These are phyloP conservation scores for Crotalus adamanteus DNA, from an alignment of 2,797 vertebrate genomes.

Conservation along the genomic window DNA sequence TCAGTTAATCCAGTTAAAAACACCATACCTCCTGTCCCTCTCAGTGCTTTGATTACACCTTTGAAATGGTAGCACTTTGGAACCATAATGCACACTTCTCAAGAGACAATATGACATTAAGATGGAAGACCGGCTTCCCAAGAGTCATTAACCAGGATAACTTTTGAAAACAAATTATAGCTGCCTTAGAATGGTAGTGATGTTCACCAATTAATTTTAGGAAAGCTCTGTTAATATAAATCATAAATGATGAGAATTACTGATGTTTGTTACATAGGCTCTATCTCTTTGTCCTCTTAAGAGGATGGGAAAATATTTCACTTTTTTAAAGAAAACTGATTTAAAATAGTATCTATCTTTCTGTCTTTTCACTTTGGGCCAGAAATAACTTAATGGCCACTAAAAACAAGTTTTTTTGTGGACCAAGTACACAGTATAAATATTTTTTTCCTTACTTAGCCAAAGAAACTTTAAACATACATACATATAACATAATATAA, in stretches of 20 bases:
- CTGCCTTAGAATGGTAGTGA: constrained; percentile 26
- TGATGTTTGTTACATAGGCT: neutral
- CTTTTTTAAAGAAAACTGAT: neutral
- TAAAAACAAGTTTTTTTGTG: neutral
- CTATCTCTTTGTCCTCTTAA: neutral
- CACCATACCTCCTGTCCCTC: neutral
- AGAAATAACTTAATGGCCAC: neutral
- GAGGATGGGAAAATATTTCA: neutral
- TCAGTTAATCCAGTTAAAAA: constrained; percentile 16
- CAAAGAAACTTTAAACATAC: neutral
- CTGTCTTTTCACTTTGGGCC: neutral
- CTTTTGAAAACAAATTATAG: constrained; percentile 40
- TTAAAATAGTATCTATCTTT: neutral
- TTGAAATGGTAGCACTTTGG: constrained; percentile 13
- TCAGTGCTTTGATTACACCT: neutral
- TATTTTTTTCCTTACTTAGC: neutral
- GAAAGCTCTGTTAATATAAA: constrained; percentile 20
- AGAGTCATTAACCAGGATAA: constrained; percentile 19
- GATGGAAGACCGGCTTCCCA: constrained; percentile 17
- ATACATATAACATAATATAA: neutral
- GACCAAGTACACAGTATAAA: neutral
- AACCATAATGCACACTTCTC: constrained; percentile 21
- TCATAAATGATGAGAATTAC: neutral
- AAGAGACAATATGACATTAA: constrained; percentile 20
- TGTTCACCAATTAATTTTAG: constrained; percentile 31